These are phyloP conservation scores for Drosophila anomelani DNA, from an alignment of 2,888 invertebrate genomes.

Conservation along the genomic window DNA sequence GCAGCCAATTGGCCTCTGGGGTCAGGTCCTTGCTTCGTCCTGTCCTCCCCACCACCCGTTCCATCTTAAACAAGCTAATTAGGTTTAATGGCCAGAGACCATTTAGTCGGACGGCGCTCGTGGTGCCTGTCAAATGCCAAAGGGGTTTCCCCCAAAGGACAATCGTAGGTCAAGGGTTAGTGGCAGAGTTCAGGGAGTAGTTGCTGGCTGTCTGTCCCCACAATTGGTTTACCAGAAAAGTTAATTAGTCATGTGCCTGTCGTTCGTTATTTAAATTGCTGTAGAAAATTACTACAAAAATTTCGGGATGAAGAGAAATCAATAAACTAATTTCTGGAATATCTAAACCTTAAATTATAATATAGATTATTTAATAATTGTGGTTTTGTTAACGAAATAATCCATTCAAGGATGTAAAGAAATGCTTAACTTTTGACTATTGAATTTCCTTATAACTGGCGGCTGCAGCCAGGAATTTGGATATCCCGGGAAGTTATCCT, in stretches of 20 bases:
- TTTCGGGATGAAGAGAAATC: neutral
- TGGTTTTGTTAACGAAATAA: neutral
- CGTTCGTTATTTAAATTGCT: slow-evolving; percentile 21
- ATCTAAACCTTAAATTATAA: neutral
- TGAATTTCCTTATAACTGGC: too few relatives aligned
- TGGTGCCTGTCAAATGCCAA: slow-evolving; percentile 35
- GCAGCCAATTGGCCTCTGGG: slow-evolving; percentile 65
- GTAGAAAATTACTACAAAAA: neutral
- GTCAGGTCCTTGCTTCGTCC: slow-evolving; percentile 8
- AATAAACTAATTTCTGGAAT: neutral
- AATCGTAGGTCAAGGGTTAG: slow-evolving; percentile 38
- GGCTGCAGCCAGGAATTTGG: too few relatives aligned
- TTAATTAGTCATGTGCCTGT: slow-evolving; percentile 27
- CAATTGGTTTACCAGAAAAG: slow-evolving; percentile 5
- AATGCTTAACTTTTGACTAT: too few relatives aligned
- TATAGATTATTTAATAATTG: neutral
- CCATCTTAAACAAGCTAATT: slow-evolving; percentile 67
- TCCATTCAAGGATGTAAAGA: too few relatives aligned
- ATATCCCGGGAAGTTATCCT: too few relatives aligned
- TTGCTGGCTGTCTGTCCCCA: slow-evolving; percentile 2
- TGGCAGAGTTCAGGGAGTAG: slow-evolving; percentile 12
- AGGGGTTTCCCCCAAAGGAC: slow-evolving; percentile 41
- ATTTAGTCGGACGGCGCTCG: slow-evolving; percentile 30
- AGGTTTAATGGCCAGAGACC: slow-evolving; percentile 55
- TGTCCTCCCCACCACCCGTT: neutral